Evolutionary conservation across 2,797 vertebrate species (phyloP), one percentile per base, ranked within the genome.

Genomic region (Glossophaga mutica): DNA sequence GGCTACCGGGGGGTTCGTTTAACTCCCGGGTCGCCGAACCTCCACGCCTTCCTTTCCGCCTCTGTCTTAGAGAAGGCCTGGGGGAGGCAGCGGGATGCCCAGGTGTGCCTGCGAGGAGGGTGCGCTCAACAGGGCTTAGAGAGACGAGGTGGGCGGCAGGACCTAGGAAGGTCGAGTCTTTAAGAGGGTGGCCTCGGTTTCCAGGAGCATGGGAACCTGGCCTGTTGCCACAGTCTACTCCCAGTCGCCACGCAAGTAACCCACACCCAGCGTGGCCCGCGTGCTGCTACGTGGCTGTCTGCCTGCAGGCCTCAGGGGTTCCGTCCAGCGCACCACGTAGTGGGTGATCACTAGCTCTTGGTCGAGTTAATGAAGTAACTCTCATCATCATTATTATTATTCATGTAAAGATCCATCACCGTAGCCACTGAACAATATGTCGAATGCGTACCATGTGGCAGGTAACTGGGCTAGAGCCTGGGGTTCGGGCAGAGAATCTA

Each of bases 161-260:
- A 84, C 14, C 1, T 7, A 8, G 92, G 67, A 6, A 21, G 3
- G 15, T 68, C 52, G n/a, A 9, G 9, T 59, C 76, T 91, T 55
- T 37, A 29, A 29, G 37, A 46, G 2, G 10, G 2, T 2, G 37
- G n/a, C 37, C 55, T 59, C 29, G 11, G 48, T 55, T 22, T 37
- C 48, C 62, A 74, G 52, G 44, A 48, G 24, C 19, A 6, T 26
- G 26, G 26, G 74, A 59, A 55, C 12, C 65, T 37, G n/a, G 14
- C 57, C 37, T 2, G 0, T 11, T 0, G 9, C 50, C 71, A 4
- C 44, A 4, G 1, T 59, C 37, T 18, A 6, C 34, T 73, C 59
- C 15, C 5, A 24, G 1, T 48, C 0, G 0, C 39, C 85, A 2
- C 1, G 3, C 9, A 44, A 34, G 46, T 15, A 2, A 39, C 6